Conservation (phyloP, 2,888 invertebrate genomes). For the Myathropa florea region DNA sequence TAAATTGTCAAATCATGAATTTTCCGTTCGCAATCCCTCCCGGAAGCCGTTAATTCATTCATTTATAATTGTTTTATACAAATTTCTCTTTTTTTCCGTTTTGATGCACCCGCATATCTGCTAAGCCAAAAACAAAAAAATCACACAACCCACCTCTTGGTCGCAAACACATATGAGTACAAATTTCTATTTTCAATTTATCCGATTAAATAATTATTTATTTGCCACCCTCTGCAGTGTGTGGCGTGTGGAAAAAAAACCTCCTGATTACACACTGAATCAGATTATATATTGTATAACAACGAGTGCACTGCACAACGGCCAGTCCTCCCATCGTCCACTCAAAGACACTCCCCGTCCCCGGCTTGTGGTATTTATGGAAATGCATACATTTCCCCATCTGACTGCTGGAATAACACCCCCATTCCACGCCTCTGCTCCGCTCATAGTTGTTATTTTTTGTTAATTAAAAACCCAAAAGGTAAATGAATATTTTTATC, state of each 20-base stretch:
- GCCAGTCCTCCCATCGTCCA: neutral
- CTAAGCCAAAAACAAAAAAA: constrained; percentile 1
- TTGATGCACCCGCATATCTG: too few species aligned
- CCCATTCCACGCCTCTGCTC: neutral
- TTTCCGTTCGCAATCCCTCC: constrained; percentile 23
- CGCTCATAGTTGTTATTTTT: constrained; percentile 19
- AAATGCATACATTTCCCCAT: constrained; percentile 19
- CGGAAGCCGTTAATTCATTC: constrained; percentile 27
- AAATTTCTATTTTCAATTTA: constrained; percentile 41
- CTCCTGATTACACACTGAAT: constrained; percentile 42
- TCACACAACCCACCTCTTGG: neutral
- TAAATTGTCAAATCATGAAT: constrained; percentile 44
- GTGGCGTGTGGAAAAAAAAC: neutral
- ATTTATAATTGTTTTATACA: constrained; percentile 26
- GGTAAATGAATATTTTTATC: constrained; percentile 54
- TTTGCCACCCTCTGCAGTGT: neutral
- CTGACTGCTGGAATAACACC: neutral
- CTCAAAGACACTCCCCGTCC: constrained; percentile 7
- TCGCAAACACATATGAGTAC: neutral
- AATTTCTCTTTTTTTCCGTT: neutral
- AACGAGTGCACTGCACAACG: constrained; percentile 6
- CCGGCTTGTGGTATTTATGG: constrained; percentile 15
- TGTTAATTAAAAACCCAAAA: constrained; percentile 64
- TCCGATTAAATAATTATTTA: constrained; percentile 35
- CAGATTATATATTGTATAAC: constrained; percentile 40